These are phyloP conservation scores for Microcaecilia unicolor DNA, from an alignment of 2,797 vertebrate species.

Conservation along the genomic window DNA sequence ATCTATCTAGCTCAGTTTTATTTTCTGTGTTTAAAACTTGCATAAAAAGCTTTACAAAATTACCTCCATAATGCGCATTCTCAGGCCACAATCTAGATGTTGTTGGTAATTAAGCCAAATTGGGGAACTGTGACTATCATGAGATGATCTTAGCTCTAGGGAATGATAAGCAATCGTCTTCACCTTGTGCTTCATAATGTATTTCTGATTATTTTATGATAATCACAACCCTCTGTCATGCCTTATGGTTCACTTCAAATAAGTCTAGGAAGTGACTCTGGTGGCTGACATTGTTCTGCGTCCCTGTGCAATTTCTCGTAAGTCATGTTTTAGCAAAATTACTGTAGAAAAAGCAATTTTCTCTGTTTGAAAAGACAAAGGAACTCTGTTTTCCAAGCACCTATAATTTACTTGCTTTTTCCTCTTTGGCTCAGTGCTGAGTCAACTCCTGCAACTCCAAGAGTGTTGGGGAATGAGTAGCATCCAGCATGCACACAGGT, in stretches of 20 bases:
- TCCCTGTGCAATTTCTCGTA: conserved; percentile 15
- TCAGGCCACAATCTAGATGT: too few relatives aligned
- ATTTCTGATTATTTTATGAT: conserved; percentile 20
- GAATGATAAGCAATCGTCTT: too few relatives aligned
- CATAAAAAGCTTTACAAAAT: too few relatives aligned
- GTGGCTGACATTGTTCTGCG: conserved; percentile 17
- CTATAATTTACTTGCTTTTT: conserved; percentile 18
- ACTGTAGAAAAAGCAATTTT: conserved; percentile 14
- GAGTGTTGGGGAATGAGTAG: too few relatives aligned
- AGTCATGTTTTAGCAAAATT: conserved; percentile 15
- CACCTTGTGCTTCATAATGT: too few relatives aligned
- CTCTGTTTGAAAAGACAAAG: conserved; percentile 12
- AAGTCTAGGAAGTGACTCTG: conserved; percentile 21
- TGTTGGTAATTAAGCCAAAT: too few relatives aligned
- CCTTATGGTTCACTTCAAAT: conserved; percentile 20
- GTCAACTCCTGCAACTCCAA: conserved; percentile 10
- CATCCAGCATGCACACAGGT: too few relatives aligned
- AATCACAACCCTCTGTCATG: conserved; percentile 20
- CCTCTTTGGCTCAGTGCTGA: background rate
- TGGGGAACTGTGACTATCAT: too few relatives aligned
- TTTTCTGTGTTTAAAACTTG: too few relatives aligned
- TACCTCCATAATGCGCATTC: too few relatives aligned
- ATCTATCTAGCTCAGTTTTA: too few relatives aligned
- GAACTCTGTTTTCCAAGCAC: conserved; percentile 5
- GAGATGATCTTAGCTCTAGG: too few relatives aligned